phyloP scores from a whole-genome alignment of 2,888 invertebrate genomes.

The Platynereis dumerilii region DNA sequence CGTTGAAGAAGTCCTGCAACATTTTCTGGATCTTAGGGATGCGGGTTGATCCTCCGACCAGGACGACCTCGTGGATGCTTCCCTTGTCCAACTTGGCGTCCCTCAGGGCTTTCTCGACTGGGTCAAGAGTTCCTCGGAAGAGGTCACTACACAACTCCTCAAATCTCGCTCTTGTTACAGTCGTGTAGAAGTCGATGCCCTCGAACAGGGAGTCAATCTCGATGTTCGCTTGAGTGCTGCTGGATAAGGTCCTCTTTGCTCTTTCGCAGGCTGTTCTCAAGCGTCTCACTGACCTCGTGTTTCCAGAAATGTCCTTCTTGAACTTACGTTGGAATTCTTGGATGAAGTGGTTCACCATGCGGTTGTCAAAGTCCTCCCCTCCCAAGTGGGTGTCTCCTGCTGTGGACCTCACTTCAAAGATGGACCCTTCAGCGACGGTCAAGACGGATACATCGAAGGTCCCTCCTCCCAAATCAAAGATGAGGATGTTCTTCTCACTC shows the following conservation, averaged over 20 bases:
- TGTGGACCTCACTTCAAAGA: constrained; percentile 91
- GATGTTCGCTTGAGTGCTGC: constrained; percentile 63
- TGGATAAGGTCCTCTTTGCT: constrained; percentile 70
- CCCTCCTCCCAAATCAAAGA: too few species aligned
- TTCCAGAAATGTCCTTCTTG: too few species aligned
- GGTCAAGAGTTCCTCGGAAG: constrained; percentile 71
- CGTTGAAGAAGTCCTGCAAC: constrained; percentile 60
- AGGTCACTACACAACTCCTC: constrained; percentile 54
- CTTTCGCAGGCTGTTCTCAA: constrained; percentile 86
- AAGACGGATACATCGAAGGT: constrained; percentile 94
- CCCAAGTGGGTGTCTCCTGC: constrained; percentile 94
- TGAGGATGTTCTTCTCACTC: constrained; percentile 67
- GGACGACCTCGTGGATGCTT: constrained; percentile 78
- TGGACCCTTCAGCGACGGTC: constrained; percentile 86
- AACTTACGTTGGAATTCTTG: constrained; percentile 62
- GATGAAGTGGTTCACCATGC: constrained; percentile 61
- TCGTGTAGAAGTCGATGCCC: constrained; percentile 55
- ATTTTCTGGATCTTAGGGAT: constrained; percentile 58
- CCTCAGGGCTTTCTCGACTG: constrained; percentile 78
- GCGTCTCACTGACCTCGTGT: constrained; percentile 88
- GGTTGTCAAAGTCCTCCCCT: too few species aligned
- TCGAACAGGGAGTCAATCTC: constrained; percentile 56
- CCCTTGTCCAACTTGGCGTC: constrained; percentile 82
- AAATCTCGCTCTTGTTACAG: constrained; percentile 54
- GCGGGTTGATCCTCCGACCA: constrained; percentile 72